Conservation (phyloP, 1,140 invertebrate genomes). For the Proctacanthus coquilletti region DNA sequence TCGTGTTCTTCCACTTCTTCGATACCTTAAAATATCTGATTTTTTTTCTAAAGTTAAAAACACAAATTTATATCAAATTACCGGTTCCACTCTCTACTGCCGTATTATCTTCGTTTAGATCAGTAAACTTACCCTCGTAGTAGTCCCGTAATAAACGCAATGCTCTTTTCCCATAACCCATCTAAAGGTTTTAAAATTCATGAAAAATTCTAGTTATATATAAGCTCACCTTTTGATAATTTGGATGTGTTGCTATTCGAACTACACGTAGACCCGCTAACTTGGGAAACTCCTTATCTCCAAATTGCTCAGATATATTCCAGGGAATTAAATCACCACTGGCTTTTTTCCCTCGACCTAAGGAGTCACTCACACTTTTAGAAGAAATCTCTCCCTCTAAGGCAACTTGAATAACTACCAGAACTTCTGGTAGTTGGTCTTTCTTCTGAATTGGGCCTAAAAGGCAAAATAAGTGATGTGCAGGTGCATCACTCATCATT, state of each 20-base stretch:
- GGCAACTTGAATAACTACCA: slow-evolving; percentile 86
- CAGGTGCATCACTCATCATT: slow-evolving; percentile 96
- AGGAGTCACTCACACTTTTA: slow-evolving; percentile 51
- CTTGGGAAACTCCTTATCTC: slow-evolving; percentile 83
- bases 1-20: slow-evolving; percentile 37
- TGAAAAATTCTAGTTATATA: not conserved
- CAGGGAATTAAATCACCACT: slow-evolving; percentile 96
- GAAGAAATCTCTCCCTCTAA: slow-evolving; percentile 90
- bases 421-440: slow-evolving; percentile 71
- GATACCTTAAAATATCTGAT: slow-evolving; percentile 25
- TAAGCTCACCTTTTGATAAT: slow-evolving; percentile 69
- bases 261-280: slow-evolving; percentile 85
- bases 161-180: slow-evolving; percentile 88
- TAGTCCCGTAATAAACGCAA: slow-evolving; percentile 73
- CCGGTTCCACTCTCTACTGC: slow-evolving; percentile 26
- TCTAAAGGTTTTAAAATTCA: slow-evolving; percentile 37
- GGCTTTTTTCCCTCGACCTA: slow-evolving; percentile 74
- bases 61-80: slow-evolving; percentile 14
- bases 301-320: slow-evolving; percentile 93
- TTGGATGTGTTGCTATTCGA: slow-evolving; percentile 94
- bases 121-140: slow-evolving; percentile 69
- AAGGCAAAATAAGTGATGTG: slow-evolving; percentile 93
- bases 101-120: slow-evolving; percentile 42
- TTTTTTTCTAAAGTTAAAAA: not conserved
- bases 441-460: slow-evolving; percentile 64